Percentiles rank a stretch among this genome's conserved stretches.
Evolutionary conservation across 2,797 vertebrate genomes (phyloP).

Genomic region (Cephalopachus bancanus): DNA sequence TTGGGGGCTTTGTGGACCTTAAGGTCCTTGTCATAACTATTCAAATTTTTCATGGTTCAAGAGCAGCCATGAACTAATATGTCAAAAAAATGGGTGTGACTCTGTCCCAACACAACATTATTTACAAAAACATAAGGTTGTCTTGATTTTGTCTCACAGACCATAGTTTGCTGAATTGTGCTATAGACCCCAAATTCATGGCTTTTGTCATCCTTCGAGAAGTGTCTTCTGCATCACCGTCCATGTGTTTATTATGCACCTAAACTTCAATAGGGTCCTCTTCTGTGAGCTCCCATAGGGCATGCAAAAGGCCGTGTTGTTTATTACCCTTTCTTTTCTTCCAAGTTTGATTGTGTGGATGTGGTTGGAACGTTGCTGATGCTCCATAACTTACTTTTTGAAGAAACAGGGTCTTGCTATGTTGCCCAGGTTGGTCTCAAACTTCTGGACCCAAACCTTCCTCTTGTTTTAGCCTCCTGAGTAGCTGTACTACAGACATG

Average conservation of each 20-base stretch:
- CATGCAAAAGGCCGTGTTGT: background rate
- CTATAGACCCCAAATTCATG: background rate
- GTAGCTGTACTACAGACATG: background rate
- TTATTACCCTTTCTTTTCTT: background rate
- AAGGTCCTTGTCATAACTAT: background rate
- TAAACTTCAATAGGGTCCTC: background rate
- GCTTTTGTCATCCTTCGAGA: background rate
- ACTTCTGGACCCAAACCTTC: background rate
- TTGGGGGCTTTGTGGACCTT: background rate
- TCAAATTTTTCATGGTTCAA: too few relatives aligned
- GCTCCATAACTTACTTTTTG: background rate
- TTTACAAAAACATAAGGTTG: too few relatives aligned
- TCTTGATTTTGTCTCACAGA: too few relatives aligned
- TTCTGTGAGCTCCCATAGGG: background rate
- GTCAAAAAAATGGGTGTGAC: background rate
- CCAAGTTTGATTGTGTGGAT: background rate
- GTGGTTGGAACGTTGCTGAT: background rate
- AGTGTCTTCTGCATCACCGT: background rate
- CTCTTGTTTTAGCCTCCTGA: background rate
- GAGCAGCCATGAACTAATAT: too few relatives aligned
- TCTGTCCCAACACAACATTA: background rate
- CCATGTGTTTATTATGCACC: background rate
- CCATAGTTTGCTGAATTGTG: background rate
- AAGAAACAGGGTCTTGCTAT: background rate
- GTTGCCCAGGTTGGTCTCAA: accelerated